A percentile compares a stretch with the other conserved stretches of the same genome.
Conservation (phyloP, 2,888 invertebrate genomes). For the Coelopa pilipes region DNA sequence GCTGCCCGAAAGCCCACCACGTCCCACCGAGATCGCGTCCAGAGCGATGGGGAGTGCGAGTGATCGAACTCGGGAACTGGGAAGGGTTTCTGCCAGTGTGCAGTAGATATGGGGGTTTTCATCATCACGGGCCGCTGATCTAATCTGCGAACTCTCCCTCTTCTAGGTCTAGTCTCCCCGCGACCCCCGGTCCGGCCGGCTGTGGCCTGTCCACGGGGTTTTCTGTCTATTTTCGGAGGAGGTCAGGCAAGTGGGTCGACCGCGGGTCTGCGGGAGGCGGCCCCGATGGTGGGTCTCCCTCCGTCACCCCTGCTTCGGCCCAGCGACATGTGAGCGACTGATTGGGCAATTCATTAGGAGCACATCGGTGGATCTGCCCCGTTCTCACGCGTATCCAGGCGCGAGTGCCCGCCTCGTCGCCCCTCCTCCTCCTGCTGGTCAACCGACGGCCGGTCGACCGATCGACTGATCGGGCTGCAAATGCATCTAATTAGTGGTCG, state of each 20-base stretch:
- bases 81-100: too few relatives aligned
- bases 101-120: too few relatives aligned
- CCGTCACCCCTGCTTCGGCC: too few relatives aligned
- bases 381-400: slow-evolving; percentile 10
- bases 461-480: not conserved
- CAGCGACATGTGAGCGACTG: not conserved
- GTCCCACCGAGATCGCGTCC: not conserved
- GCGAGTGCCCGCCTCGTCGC: not conserved
- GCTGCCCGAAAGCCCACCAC: not conserved
- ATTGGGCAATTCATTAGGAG: slow-evolving; percentile 5
- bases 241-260: too few relatives aligned
- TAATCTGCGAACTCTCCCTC: too few relatives aligned
- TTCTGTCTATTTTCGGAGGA: not conserved
- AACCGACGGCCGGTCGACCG: not conserved
- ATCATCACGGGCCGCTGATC: too few relatives aligned
- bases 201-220: not conserved
- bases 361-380: not conserved
- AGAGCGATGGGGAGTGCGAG: too few relatives aligned
- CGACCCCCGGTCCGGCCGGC: not conserved
- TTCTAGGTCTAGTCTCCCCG: not conserved
- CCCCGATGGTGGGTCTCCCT: not conserved
- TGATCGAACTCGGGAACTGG: too few relatives aligned
- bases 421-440: not conserved
- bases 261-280: too few relatives aligned
- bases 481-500: slow-evolving; percentile 6